Evolutionary conservation across 1,140 invertebrate genomes (phyloP).

Genomic region (Stenopsyche tienmushanensis): DNA sequence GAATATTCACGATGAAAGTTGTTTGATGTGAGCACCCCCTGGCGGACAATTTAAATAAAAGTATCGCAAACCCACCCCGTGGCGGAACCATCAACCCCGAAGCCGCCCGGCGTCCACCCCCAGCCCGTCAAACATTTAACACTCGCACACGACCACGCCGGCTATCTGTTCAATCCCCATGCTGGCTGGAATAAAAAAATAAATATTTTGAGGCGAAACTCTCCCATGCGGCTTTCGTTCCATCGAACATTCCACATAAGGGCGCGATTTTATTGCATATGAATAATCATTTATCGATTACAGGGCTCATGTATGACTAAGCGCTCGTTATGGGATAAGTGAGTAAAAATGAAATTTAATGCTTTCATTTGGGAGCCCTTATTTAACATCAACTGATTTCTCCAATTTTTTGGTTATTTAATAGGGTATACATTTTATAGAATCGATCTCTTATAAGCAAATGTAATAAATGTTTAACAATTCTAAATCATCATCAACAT

Average conservation of each 20-base stretch:
- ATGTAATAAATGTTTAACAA: no score
- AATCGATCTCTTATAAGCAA: no score
- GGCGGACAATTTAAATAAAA: conserved; percentile 42
- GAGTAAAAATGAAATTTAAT: no score
- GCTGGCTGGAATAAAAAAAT: background rate
- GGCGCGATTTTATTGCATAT: background rate
- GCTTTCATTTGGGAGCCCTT: no score
- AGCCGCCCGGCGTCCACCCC: background rate
- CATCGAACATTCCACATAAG: no score
- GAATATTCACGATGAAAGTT: conserved; percentile 38
- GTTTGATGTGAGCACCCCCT: conserved; percentile 40
- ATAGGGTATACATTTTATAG: no score
- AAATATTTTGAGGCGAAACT: background rate
- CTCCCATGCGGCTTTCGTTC: no score
- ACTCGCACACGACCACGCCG: no score
- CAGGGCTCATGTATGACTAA: background rate
- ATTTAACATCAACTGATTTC: no score
- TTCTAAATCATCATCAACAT: no score
- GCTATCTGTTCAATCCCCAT: background rate
- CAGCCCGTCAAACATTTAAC: background rate
- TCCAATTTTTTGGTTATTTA: no score
- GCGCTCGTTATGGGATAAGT: background rate
- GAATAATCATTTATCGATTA: background rate
- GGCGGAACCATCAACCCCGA: background rate
- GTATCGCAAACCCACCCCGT: conserved; percentile 25